Conservation (phyloP, 2,888 invertebrate genomes). For the Agrilus biguttatus region DNA sequence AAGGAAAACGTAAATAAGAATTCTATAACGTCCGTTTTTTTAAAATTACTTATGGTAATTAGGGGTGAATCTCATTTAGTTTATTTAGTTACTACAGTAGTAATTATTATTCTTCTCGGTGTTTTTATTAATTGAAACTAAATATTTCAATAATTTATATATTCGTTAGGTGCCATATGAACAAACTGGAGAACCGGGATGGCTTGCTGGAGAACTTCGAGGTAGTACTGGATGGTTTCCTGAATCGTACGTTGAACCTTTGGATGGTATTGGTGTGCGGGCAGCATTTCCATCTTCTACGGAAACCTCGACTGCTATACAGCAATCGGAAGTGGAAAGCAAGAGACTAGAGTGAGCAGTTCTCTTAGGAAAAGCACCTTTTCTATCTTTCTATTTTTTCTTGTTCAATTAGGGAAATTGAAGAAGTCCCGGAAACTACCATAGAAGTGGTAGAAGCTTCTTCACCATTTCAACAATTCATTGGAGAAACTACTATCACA, state of each 20-base stretch:
- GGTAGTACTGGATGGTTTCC: conserved; percentile 95
- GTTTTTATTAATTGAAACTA: too few relatives aligned
- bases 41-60: too few relatives aligned
- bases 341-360: conserved; percentile 37
- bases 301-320: conserved; percentile 4
- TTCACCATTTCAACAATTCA: conserved; percentile 8
- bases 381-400: too few relatives aligned
- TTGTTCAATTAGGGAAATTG: conserved; percentile 46
- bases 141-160: too few relatives aligned
- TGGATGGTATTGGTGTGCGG: conserved; percentile 34
- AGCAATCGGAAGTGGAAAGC: conserved; percentile 15
- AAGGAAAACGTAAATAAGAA: too few relatives aligned
- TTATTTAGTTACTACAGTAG: too few relatives aligned
- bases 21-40: too few relatives aligned
- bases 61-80: too few relatives aligned
- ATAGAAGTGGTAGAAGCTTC: conserved; percentile 17
- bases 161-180: conserved; percentile 45
- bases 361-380: background rate
- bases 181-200: conserved; percentile 91
- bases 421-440: conserved; percentile 58
- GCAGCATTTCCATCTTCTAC: conserved; percentile 24
- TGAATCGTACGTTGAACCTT: conserved; percentile 81
- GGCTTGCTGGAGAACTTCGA: conserved; percentile 84
- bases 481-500: conserved; percentile 10
- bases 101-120: too few relatives aligned